Conservation (phyloP, 2,113 vertebrate genomes). For the Prolemur simus region DNA sequence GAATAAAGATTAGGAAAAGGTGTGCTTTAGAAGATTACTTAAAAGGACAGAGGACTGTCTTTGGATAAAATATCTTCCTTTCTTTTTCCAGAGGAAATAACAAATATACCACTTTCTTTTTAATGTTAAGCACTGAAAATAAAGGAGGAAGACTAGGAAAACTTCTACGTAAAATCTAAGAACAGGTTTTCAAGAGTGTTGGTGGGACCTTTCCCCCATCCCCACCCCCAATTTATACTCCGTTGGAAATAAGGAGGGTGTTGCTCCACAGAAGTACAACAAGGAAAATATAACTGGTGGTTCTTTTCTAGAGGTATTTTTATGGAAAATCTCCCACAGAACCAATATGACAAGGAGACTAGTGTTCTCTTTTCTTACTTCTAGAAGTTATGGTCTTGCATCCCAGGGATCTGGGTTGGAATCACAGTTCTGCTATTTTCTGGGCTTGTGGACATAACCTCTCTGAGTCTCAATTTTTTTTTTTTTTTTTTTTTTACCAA, state of each 20-base stretch:
- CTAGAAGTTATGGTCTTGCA: neutral
- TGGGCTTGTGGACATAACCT: neutral
- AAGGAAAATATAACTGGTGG: neutral
- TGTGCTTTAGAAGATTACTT: neutral
- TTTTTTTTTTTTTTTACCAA: neutral
- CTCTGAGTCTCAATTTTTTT: conserved; percentile 4
- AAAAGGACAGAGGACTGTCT: neutral
- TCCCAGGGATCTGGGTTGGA: neutral
- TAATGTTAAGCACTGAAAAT: neutral
- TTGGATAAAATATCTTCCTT: neutral
- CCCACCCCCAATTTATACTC: neutral
- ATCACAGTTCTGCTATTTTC: neutral
- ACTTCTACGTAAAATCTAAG: neutral
- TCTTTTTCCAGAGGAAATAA: neutral
- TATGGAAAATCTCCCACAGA: neutral
- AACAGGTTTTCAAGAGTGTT: neutral
- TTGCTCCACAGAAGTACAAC: neutral
- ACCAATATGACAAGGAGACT: neutral
- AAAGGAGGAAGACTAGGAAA: neutral
- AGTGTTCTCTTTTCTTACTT: neutral
- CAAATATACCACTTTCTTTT: neutral
- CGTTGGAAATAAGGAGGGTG: neutral
- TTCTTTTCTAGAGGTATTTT: neutral
- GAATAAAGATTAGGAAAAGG: neutral
- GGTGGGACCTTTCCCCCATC: neutral